These are phyloP conservation scores for Trochalopteron elliotii DNA, from an alignment of 2,113 vertebrate genomes.

Conservation along the genomic window DNA sequence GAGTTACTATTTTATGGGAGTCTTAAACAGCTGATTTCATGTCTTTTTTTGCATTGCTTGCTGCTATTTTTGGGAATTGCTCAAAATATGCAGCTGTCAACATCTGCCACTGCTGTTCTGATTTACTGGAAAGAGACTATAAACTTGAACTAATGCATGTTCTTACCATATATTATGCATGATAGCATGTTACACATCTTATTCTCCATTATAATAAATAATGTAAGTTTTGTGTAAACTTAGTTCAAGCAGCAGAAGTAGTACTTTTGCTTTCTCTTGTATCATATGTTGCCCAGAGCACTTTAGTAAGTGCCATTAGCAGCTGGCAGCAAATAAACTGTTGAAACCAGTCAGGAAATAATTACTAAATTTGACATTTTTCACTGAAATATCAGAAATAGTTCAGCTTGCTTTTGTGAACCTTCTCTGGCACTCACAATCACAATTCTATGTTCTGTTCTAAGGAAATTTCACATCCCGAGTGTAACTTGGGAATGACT, in stretches of 20 bases:
- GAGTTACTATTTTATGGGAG: background rate
- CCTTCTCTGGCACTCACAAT: background rate
- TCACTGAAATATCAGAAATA: background rate
- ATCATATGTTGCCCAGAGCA: background rate
- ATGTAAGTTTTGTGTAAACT: background rate
- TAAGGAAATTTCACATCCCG: background rate
- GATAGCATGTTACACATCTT: constrained; percentile 28
- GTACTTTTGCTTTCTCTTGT: background rate
- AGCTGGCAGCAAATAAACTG: background rate
- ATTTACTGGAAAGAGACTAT: constrained; percentile 17
- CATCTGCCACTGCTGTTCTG: background rate
- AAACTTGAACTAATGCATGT: constrained; percentile 46
- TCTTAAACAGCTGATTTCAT: background rate
- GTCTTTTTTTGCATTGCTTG: background rate
- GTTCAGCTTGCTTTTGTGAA: constrained; percentile 1
- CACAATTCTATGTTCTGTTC: background rate
- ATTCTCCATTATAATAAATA: constrained; percentile 9
- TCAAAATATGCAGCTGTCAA: background rate
- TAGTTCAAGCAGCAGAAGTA: background rate
- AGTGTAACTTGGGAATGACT: background rate
- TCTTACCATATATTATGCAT: constrained; percentile 41
- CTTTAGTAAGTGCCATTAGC: background rate
- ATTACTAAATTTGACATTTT: background rate
- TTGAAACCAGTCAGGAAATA: background rate
- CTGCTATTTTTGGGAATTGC: constrained; percentile 15